Conservation (phyloP, 1,140 invertebrate species). For the Diabrotica virgifera region DNA sequence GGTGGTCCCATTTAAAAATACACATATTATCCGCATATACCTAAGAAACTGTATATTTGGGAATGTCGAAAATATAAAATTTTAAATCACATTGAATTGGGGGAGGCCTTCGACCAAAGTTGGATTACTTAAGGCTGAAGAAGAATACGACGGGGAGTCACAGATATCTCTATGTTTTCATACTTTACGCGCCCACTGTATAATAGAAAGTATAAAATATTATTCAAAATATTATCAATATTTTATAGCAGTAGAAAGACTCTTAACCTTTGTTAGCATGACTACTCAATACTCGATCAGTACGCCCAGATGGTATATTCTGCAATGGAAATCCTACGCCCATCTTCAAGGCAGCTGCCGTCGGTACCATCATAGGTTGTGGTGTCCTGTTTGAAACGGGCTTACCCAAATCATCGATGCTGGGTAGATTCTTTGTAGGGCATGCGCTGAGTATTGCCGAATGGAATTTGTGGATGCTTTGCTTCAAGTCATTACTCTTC, state of each 20-base stretch:
- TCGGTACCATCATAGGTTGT: slow-evolving; percentile 66
- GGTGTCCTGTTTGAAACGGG: slow-evolving; percentile 36
- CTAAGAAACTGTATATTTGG: no score
- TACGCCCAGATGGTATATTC: slow-evolving; percentile 58
- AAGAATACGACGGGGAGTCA: no score
- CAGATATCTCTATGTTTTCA: slow-evolving; percentile 9
- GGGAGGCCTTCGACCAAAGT: no score
- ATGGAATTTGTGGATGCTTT: slow-evolving; percentile 57
- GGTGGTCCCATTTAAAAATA: no score
- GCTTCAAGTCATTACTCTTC: slow-evolving; percentile 49
- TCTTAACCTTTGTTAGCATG: slow-evolving; percentile 55
- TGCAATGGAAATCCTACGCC: slow-evolving; percentile 74
- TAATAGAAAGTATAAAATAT: slow-evolving; percentile 4
- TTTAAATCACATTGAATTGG: no score
- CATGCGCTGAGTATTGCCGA: slow-evolving; percentile 56
- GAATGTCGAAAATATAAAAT: no score
- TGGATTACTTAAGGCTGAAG: no score
- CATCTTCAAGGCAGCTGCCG: slow-evolving; percentile 77
- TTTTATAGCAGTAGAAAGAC: slow-evolving; percentile 9
- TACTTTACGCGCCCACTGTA: no score
- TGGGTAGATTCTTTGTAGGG: slow-evolving; percentile 57
- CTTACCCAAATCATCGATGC: slow-evolving; percentile 51
- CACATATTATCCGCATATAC: no score
- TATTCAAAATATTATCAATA: slow-evolving; percentile 11
- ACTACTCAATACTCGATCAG: slow-evolving; percentile 56